These are phyloP conservation scores for Diplosoma virens DNA, from an alignment of 23 tunicate genomes.

Conservation along the genomic window DNA sequence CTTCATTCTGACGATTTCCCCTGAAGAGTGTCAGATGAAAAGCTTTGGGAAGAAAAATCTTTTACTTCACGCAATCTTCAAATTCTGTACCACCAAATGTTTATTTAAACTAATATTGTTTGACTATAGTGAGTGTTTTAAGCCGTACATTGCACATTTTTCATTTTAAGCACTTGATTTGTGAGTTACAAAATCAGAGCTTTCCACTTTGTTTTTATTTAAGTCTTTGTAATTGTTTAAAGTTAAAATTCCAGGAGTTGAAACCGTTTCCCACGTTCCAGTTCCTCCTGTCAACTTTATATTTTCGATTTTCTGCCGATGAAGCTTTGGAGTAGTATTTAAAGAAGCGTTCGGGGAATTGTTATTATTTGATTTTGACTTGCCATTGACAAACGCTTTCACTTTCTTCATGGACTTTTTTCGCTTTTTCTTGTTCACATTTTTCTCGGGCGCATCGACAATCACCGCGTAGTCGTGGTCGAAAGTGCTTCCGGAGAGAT, in stretches of 20 bases:
- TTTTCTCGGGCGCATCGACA: not conserved
- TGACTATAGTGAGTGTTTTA: too few relatives aligned
- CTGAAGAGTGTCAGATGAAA: too few relatives aligned
- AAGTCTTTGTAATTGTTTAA: conserved; percentile 28
- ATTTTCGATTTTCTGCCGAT: conserved; percentile 23
- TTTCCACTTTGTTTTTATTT: conserved; percentile 6
- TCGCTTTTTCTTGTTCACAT: not conserved
- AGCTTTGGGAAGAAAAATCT: too few relatives aligned
- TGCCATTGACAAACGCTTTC: conserved; percentile 2
- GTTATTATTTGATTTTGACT: not conserved
- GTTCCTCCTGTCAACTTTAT: not conserved
- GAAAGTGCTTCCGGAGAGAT: not conserved
- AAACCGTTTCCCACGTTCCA: conserved; percentile 33
- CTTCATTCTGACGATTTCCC: too few relatives aligned
- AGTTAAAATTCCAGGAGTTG: conserved; percentile 30
- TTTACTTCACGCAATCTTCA: too few relatives aligned
- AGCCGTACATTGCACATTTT: too few relatives aligned
- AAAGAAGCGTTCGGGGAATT: not conserved
- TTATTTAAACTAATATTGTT: too few relatives aligned
- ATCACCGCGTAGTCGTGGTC: conserved; percentile 27
- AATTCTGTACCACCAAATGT: too few relatives aligned
- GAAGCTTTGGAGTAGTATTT: conserved; percentile 1
- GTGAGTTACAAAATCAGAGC: too few relatives aligned
- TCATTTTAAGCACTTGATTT: too few relatives aligned
- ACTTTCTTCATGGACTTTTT: conserved; percentile 17